Conservation (phyloP, 2,113 vertebrate species). For the Haplochromis burtoni region DNA sequence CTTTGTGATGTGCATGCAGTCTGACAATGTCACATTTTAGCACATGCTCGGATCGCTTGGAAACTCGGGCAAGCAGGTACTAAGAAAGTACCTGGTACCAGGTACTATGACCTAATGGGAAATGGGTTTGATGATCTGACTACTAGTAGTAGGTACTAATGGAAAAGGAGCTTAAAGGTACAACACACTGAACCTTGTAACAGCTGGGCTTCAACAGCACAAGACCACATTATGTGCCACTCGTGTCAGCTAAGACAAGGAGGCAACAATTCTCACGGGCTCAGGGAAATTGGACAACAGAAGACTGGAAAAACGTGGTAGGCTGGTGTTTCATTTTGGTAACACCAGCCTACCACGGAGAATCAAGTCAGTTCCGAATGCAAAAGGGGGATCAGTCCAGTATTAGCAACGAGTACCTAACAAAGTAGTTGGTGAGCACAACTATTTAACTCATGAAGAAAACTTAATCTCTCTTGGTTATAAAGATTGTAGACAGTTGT, state of each 20-base stretch:
- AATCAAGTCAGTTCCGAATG: not conserved
- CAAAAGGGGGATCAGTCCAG: not conserved
- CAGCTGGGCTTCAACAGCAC: not conserved
- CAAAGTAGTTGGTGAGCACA: not conserved
- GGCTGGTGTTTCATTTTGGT: no score
- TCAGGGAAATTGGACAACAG: not conserved
- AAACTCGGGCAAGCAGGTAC: not conserved
- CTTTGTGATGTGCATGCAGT: not conserved
- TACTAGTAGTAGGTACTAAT: not conserved
- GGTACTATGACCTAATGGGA: not conserved
- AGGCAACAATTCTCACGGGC: accelerated
- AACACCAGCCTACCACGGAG: no score
- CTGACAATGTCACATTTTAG: not conserved
- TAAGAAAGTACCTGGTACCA: not conserved
- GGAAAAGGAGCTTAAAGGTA: not conserved
- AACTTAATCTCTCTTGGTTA: not conserved
- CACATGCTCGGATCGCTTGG: not conserved
- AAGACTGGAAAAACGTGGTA: not conserved
- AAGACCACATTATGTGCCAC: not conserved
- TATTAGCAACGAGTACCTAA: not conserved
- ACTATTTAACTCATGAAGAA: not conserved
- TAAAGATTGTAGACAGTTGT: not conserved
- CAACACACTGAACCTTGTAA: not conserved
- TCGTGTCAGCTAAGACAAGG: not conserved
- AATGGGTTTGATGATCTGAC: not conserved